Evolutionary conservation across 2,113 vertebrate species (phyloP), one percentile per base, ranked within the genome.

Genomic region (Pandion haliaetus): DNA sequence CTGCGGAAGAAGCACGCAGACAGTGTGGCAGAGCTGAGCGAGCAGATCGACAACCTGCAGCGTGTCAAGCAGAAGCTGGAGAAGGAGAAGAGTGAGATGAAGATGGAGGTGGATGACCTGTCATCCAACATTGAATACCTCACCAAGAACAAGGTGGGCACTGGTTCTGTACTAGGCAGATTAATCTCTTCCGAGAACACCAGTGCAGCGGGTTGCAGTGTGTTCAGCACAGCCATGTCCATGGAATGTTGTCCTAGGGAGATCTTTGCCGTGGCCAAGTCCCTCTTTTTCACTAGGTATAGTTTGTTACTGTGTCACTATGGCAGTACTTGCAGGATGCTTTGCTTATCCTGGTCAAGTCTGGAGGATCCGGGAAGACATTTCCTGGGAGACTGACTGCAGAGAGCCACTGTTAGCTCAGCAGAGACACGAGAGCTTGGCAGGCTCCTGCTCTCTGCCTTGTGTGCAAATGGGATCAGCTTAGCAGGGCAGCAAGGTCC

Each of bases 41-140:
- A 99, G 98, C 99, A 99, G 98, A 98, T 99, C 2, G 99, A 99
- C 97, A 99, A 98, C 93, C 98, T 99, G 90, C 99, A 99, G 96
- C 95, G 99, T 0, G 98, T 99, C 88, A 99, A 99, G 97, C 99
- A 99, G 98, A 99, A 99, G 96, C 98, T 99, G 97, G 99, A 99
- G 92, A 99, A 99, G 90, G 99, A 99, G 86, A 98, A 99, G 97
- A 98, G 98, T 0, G 99, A 99, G 97, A 98, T 99, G 85, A 99
- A 99, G 98, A 99, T 99, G 99, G 99, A 99, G 95, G 98, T 98
- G 8, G 99, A 99, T 0, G 99, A 99, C 59, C 98, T 99, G 77
- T 98, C 98, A 1, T 98, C 99, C 86, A 99, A 97, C 7, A 96
- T 99, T 18, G 99, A 99, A 71, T 98, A 98, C 13, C 97, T 99